Base-by-base conservation (phyloP, 1,140 invertebrate genomes). In the Homarus americanus region DNA sequence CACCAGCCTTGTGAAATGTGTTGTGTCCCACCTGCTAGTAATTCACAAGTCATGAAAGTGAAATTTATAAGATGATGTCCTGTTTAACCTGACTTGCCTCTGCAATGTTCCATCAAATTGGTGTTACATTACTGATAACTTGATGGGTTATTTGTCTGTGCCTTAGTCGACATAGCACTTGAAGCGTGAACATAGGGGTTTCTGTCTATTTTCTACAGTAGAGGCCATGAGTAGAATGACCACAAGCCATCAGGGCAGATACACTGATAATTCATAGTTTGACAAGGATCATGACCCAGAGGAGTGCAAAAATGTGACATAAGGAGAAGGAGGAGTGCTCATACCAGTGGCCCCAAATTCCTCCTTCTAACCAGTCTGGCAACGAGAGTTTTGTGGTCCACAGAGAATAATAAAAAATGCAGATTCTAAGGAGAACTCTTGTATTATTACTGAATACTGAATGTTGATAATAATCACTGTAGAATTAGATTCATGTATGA, bases 261-360 rank as follows among this genome's bases (percentile, higher is more conserved):
- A 90, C 87, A 90, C 80, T 73, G 82, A 90, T 82, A 90, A 80
- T 90, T 83, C 36, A 82, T 66, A 84, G 41, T 53, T 80, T 90
- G 36, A 90, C 87, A 90, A 75, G 80, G 79, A 82, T 83, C 87
- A 90, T 90, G 87, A 90, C 80, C 87, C 87, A 90, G 32, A 90
- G 79, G 87, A 90, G 87, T 90, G 87, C 87, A 90, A 90, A 82
- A 83, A 34, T 82, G 44, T 83, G 58, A 82, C 38, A 76, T 58
- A 82, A 82, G 87, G 80, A 90, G 87, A 38, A 76, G 38, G 76
- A 82, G 87, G 80, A 90, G 87, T 90, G 87, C 87, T 90, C 32
- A 88, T 66, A 76, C 80, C 80, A 53, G n/a, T 15, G 72, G 66
- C 80, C 69, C 49, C 36, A 24, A n/a, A 34, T 69, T 36, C 44